Conservation (phyloP, 2,797 vertebrate genomes). For the Coilia nasus region DNA sequence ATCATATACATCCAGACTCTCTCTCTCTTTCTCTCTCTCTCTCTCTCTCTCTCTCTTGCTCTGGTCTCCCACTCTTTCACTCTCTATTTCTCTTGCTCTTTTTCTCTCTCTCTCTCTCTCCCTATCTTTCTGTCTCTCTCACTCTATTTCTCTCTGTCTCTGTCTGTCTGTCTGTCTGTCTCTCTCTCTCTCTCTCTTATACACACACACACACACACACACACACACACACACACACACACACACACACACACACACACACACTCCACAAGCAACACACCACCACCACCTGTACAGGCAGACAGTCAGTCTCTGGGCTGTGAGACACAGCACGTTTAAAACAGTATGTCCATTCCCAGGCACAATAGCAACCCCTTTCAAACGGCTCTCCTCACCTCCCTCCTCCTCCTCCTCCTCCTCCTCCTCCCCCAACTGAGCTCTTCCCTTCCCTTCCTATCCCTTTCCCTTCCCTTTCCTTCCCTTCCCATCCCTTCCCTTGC, state of each 20-base stretch:
- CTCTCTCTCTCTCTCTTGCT: background rate
- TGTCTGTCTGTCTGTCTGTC: too few species aligned
- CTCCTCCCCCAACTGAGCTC: background rate
- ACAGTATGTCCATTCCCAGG: background rate
- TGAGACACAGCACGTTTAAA: background rate
- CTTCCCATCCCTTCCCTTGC: background rate
- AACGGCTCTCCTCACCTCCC: too few species aligned
- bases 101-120: too few species aligned
- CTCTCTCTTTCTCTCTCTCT: background rate
- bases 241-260: background rate
- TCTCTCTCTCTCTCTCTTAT: too few species aligned
- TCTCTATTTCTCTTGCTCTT: too few species aligned
- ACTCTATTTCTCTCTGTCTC: too few species aligned
- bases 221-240: background rate
- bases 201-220: too few species aligned
- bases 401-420: too few species aligned
- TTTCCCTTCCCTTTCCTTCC: slow-evolving; percentile 17
- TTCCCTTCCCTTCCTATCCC: background rate
- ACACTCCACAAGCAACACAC: background rate
- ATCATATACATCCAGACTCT: too few species aligned
- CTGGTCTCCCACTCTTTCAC: background rate
- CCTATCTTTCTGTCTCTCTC: too few species aligned
- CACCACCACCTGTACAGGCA: background rate
- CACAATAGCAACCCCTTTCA: background rate
- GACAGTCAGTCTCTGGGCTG: background rate